Percentiles rank a stretch among this genome's conserved stretches.
Evolutionary conservation across 2,113 vertebrate genomes (phyloP).

Genomic region (Ptilorrhoa leucosticta): DNA sequence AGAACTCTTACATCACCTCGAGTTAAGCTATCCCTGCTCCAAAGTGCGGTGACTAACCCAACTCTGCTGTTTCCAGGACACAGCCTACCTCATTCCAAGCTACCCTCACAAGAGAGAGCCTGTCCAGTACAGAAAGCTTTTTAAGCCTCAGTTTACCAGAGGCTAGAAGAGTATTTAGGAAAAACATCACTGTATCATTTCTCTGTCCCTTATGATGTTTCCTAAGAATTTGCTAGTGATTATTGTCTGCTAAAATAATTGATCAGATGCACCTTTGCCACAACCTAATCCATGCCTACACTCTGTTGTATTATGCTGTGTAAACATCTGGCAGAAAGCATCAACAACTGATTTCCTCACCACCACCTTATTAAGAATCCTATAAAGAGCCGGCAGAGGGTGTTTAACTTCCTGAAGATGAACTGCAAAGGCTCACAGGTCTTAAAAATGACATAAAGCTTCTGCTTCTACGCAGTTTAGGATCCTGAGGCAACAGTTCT

Average conservation of each 20-base stretch:
- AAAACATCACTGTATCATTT: background rate
- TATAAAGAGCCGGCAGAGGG: background rate
- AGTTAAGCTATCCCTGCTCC: background rate
- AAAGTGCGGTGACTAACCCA: accelerated
- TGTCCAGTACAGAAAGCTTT: background rate
- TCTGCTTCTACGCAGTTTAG: accelerated
- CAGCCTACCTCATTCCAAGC: background rate
- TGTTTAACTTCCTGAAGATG: background rate
- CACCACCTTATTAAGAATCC: background rate
- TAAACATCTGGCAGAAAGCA: background rate
- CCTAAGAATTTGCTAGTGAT: background rate
- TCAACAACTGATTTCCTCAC: background rate
- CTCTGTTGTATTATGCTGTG: background rate
- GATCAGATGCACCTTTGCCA: background rate
- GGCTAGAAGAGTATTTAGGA: background rate
- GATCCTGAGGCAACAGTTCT: background rate
- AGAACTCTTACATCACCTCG: background rate
- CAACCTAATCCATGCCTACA: background rate
- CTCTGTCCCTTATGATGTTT: background rate
- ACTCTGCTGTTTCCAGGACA: background rate
- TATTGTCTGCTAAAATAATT: background rate
- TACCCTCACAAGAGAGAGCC: background rate
- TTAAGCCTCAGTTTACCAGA: background rate
- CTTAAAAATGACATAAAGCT: slow-evolving; percentile 11
- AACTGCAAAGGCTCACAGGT: background rate